Conservation (phyloP, 2,888 invertebrate species). For the Bellardia pandia region DNA sequence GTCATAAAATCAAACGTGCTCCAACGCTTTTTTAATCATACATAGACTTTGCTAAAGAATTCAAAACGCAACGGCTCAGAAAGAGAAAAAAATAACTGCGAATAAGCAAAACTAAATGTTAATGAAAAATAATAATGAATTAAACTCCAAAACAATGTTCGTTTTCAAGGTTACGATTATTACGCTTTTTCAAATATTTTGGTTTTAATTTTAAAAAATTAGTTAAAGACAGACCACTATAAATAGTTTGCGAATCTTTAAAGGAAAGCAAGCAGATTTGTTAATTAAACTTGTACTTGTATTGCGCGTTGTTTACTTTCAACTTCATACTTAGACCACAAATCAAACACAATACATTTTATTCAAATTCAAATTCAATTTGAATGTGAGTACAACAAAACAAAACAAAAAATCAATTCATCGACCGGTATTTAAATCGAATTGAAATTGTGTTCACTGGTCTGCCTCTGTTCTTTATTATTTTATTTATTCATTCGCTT, state of each 20-base stretch:
- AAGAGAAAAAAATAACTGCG: conserved; percentile 26
- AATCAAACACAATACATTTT: background rate
- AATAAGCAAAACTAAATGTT: background rate
- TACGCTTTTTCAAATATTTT: conserved; percentile 10
- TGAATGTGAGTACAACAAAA: background rate
- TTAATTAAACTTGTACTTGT: conserved; percentile 35
- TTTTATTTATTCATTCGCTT: conserved; percentile 4
- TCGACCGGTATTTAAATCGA: background rate
- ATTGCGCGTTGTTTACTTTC: conserved; percentile 12
- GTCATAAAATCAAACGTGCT: conserved; percentile 39
- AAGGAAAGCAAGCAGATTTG: conserved; percentile 22
- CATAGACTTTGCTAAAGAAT: background rate
- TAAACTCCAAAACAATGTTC: conserved; percentile 21
- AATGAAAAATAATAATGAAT: background rate
- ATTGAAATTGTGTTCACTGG: conserved; percentile 17
- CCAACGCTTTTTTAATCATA: conserved; percentile 6
- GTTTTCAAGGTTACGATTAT: conserved; percentile 49
- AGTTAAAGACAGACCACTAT: background rate
- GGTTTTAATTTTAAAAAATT: background rate
- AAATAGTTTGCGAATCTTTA: conserved; percentile 11
- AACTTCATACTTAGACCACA: background rate
- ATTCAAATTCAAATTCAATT: background rate
- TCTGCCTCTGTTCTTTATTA: background rate
- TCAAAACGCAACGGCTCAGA: conserved; percentile 20
- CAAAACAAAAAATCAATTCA: background rate